Base-by-base conservation (phyloP, 2,113 vertebrate species). In the Copsychus sechellarum region DNA sequence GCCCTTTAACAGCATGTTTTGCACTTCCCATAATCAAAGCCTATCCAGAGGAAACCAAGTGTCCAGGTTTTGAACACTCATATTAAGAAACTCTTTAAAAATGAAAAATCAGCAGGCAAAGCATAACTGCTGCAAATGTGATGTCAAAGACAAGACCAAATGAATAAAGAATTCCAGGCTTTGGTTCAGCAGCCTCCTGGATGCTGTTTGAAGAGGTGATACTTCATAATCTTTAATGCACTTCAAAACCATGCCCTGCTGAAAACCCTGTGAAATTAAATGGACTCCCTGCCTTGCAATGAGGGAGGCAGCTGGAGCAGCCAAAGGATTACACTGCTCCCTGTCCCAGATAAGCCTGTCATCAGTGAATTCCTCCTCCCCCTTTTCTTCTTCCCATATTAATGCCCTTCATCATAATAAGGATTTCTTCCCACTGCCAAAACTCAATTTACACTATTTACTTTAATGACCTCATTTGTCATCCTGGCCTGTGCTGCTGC, bases 381-480 rank as follows among this genome's bases (percentile, higher is more conserved):
- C 13, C 18, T 36, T 73, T 54, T 69, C 64, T 77, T 78, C 65
- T 73, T 62, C 72, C 60, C 94, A 88, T 90, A 85, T 92, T 91
- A 95, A 86, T 81, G 76, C 26, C 79, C 80, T 95, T 92, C 90
- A 90, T 95, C 67, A 86, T 78, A 45, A 90, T 48, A 91, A 96
- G 88, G 90, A 83, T 88, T 88, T 90, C 81, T 92, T 21, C 60
- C 90, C 90, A 61, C 82, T 48, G 64, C 91, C 81, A 91, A 77
- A 93, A 94, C 81, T 92, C 95, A 94, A 88, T 96, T 95, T 95
- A 57, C 89, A 88, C 89, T 91, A 86, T 90, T 96, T 95, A 86
- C 82, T 95, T 92, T 96, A 97, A 95, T 86, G 91, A 95, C 79
- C 76, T 92, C 89, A 72, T 96, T 95, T 86, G 91, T 96, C 93